Base-by-base conservation (phyloP, 2,797 vertebrate genomes). In the Danionella dracula region DNA sequence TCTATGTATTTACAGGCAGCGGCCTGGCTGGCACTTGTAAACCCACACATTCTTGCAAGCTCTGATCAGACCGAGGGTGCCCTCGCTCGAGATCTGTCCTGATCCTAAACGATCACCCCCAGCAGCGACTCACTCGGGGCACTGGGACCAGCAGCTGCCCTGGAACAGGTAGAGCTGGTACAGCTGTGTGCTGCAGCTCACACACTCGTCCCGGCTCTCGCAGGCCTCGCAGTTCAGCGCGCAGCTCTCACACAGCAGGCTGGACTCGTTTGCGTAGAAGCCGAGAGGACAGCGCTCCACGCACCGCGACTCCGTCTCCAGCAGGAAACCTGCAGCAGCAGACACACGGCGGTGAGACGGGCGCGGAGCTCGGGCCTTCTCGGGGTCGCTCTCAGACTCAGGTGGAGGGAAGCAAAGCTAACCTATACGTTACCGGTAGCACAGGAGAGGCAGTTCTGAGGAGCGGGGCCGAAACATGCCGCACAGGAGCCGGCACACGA, bases 71-170 rank as follows among this genome's bases (percentile, higher is more conserved):
- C n/a, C n/a, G n/a, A n/a, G n/a, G n/a, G n/a, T n/a, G n/a, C n/a
- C n/a, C n/a, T n/a, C n/a, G n/a, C n/a, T n/a, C n/a, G n/a, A n/a
- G n/a, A n/a, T n/a, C n/a, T n/a, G n/a, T n/a, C n/a, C n/a, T n/a
- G n/a, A n/a, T n/a, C n/a, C n/a, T n/a, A n/a, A n/a, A n/a, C n/a
- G n/a, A n/a, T n/a, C n/a, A n/a, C n/a, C n/a, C n/a, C n/a, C n/a
- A n/a, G n/a, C n/a, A n/a, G n/a, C n/a, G n/a, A 63, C 90, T 90
- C 79, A 92, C 89, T 91, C 89, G n/a, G 89, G 90, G 62, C 91
- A 92, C 55, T 86, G 82, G 0, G 85, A 88, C 86, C 84, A 89
- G 75, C 89, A 91, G 17, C 59, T 82, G 9, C 90, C 89, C 81
- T 85, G 79, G 72, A 90, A 84, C 19, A 91, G 85, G 61, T 89